A percentile compares a stretch with the other conserved stretches of the same genome.
These are phyloP conservation scores for Geococcyx californianus DNA, from an alignment of 2,113 vertebrate genomes.

Conservation along the genomic window DNA sequence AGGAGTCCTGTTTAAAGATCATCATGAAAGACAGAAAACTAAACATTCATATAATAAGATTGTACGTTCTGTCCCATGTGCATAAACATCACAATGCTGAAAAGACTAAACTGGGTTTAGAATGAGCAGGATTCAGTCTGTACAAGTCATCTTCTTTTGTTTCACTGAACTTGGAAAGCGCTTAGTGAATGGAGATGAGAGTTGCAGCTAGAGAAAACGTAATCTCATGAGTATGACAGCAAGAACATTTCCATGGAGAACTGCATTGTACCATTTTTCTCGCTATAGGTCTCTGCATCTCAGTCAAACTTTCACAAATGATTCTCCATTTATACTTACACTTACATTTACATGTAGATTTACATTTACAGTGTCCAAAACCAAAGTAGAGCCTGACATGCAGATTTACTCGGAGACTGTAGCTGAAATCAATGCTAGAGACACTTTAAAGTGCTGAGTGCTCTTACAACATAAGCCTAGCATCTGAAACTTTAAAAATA, in stretches of 20 bases:
- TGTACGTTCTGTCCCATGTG: not conserved
- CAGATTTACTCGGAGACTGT: not conserved
- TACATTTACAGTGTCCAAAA: slow-evolving; percentile 3
- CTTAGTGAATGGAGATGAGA: not conserved
- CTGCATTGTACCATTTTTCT: not conserved
- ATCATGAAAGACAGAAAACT: not conserved
- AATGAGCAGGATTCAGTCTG: not conserved
- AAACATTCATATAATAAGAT: not conserved
- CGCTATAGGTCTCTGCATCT: not conserved
- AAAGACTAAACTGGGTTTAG: not conserved
- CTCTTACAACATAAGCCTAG: not conserved
- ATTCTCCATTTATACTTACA: not conserved
- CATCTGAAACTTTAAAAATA: not conserved
- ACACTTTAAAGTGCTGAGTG: not conserved
- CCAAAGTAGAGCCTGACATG: not conserved
- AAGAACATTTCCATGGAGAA: not conserved
- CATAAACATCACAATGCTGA: not conserved
- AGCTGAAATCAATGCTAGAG: not conserved
- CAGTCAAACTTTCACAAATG: not conserved
- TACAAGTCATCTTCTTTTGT: not conserved
- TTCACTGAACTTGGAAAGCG: not conserved
- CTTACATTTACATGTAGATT: not conserved
- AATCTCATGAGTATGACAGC: not conserved
- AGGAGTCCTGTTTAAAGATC: not conserved
- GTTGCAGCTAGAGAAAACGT: not conserved